These are phyloP conservation scores for Lysiphlebus fabarum DNA, from an alignment of 1,140 invertebrate species.

Conservation along the genomic window DNA sequence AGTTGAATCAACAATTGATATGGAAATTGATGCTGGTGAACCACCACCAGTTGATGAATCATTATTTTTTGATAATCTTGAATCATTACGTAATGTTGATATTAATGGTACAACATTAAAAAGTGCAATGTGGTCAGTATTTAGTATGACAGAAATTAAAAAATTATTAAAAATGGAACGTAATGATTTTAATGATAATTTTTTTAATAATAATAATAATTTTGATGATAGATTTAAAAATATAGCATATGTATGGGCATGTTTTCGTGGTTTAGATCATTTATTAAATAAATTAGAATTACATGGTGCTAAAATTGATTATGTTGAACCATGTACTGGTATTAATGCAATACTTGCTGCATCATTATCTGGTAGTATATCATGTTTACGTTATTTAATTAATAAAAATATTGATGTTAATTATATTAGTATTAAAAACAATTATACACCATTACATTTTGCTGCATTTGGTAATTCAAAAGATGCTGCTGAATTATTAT, in stretches of 20 bases:
- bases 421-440: slow-evolving; percentile 47
- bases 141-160: slow-evolving; percentile 46
- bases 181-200: slow-evolving; percentile 29
- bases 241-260: slow-evolving; percentile 46
- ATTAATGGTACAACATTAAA: slow-evolving; percentile 50
- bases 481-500: slow-evolving; percentile 54
- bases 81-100: slow-evolving; percentile 42
- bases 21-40: slow-evolving; percentile 48
- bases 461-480: slow-evolving; percentile 58
- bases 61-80: slow-evolving; percentile 48
- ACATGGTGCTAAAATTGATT: slow-evolving; percentile 36
- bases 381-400: slow-evolving; percentile 47
- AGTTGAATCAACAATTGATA: slow-evolving; percentile 28
- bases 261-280: slow-evolving; percentile 42
- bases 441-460: slow-evolving; percentile 61
- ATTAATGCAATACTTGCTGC: slow-evolving; percentile 44
- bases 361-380: slow-evolving; percentile 38
- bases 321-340: slow-evolving; percentile 43
- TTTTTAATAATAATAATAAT: background rate
- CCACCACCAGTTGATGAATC: slow-evolving; percentile 48
- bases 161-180: slow-evolving; percentile 49
- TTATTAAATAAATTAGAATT: slow-evolving; percentile 41
- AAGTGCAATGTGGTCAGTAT: slow-evolving; percentile 48
- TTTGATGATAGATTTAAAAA: slow-evolving; percentile 35
- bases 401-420: slow-evolving; percentile 42